Percentiles rank a stretch among this genome's conserved stretches.
phyloP scores from a whole-genome alignment of 2,113 vertebrate species.

The Mesitornis unicolor region DNA sequence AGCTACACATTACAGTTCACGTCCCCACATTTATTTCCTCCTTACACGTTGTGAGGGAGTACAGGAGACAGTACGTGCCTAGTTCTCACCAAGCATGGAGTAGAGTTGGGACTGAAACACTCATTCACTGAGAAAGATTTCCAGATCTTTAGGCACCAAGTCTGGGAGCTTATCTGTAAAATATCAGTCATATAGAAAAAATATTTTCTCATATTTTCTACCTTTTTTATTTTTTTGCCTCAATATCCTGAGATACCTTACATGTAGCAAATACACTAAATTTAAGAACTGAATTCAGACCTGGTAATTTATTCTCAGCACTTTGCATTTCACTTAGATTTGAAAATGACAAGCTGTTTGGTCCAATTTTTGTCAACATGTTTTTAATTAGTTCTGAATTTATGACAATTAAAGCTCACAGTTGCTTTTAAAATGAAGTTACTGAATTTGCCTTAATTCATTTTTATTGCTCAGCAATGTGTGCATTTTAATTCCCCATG shows the following conservation, averaged over 20 bases:
- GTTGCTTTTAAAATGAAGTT: conserved; percentile 47
- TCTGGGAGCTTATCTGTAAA: background rate
- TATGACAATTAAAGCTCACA: conserved; percentile 52
- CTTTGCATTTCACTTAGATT: conserved; percentile 29
- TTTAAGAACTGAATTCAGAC: background rate
- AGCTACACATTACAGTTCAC: background rate
- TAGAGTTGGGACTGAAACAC: background rate
- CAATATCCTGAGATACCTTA: background rate
- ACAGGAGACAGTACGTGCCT: background rate
- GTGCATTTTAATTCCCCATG: conserved; percentile 25
- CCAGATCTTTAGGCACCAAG: background rate
- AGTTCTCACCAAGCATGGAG: background rate
- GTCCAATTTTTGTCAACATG: conserved; percentile 60
- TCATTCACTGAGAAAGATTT: background rate
- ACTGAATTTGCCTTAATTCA: conserved; percentile 36
- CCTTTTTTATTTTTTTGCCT: rapidly evolving
- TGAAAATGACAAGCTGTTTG: conserved; percentile 50
- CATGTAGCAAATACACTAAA: background rate
- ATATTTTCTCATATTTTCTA: background rate
- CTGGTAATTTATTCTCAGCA: conserved; percentile 38
- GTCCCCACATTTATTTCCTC: background rate
- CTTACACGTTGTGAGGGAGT: background rate
- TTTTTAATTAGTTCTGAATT: conserved; percentile 61
- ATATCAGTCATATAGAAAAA: background rate
- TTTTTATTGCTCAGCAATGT: conserved; percentile 33